Percentiles rank a stretch among this genome's conserved stretches.
Evolutionary conservation across 2,888 invertebrate genomes (phyloP).

Genomic region (Chloroclysta siterata): DNA sequence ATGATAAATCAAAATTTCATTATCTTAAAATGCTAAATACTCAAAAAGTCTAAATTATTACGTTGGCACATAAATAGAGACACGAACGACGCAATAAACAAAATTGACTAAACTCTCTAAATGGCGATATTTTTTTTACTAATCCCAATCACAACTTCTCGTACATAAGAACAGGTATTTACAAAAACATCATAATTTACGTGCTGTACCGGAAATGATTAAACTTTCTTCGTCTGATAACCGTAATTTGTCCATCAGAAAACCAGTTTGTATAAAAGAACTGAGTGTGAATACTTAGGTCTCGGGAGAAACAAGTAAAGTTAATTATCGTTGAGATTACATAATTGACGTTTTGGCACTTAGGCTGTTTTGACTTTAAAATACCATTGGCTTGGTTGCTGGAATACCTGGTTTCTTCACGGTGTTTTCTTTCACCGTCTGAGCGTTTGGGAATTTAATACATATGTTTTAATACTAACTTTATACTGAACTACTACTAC

Average conservation of each 20-base stretch:
- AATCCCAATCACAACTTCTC: constrained; percentile 8
- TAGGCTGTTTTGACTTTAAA: background rate
- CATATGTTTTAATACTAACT: too few relatives aligned
- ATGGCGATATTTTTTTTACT: background rate
- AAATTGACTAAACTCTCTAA: constrained; percentile 2
- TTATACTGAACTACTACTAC: too few relatives aligned
- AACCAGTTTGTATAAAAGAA: constrained; percentile 38
- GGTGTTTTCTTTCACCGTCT: background rate
- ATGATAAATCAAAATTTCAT: too few relatives aligned
- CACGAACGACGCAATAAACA: too few relatives aligned
- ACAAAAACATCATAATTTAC: constrained; percentile 51
- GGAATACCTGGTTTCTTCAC: background rate
- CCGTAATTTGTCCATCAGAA: constrained; percentile 43
- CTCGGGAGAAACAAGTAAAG: constrained; percentile 3
- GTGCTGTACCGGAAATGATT: constrained; percentile 51
- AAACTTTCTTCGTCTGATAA: constrained; percentile 48
- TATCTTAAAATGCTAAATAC: too few relatives aligned
- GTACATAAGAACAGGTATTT: constrained; percentile 37
- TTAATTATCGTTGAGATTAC: constrained; percentile 1
- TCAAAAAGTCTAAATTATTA: too few relatives aligned
- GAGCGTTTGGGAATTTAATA: too few relatives aligned
- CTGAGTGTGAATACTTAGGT: constrained; percentile 5
- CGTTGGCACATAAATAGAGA: too few relatives aligned
- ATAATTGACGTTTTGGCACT: background rate
- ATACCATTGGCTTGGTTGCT: background rate